A percentile compares a stretch with the other conserved stretches of the same genome.
These are phyloP conservation scores for Aphrophora alni DNA, from an alignment of 2,888 invertebrate genomes.

Conservation along the genomic window DNA sequence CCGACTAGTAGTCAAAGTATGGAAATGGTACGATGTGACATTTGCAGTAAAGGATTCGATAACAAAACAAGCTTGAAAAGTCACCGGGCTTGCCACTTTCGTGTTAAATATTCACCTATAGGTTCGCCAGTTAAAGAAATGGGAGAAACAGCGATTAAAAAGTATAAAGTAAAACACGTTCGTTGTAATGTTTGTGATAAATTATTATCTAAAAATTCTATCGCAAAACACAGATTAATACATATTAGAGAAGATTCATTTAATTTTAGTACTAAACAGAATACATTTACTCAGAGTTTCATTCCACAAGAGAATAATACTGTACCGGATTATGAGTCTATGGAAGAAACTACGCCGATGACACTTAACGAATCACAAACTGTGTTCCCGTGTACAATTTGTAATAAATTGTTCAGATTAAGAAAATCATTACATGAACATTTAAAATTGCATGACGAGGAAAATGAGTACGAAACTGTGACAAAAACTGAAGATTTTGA, in stretches of 20 bases:
- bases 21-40: slow-evolving; percentile 13
- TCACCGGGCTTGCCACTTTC: slow-evolving; percentile 28
- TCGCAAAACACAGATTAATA: slow-evolving; percentile 37
- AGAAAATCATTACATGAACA: slow-evolving; percentile 33
- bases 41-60: slow-evolving; percentile 26
- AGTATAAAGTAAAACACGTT: slow-evolving; percentile 27
- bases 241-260: slow-evolving; percentile 18
- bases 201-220: slow-evolving; percentile 34
- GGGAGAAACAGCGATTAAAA: not conserved
- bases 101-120: slow-evolving; percentile 4
- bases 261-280: not conserved
- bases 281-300: not conserved
- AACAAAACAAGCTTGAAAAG: slow-evolving; percentile 19
- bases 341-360: not conserved
- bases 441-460: slow-evolving; percentile 26
- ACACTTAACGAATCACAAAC: not conserved
- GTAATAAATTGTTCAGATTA: slow-evolving; percentile 30
- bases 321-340: not conserved
- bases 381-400: slow-evolving; percentile 33
- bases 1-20: not conserved
- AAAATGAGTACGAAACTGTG: not conserved
- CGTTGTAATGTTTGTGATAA: slow-evolving; percentile 35
- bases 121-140: not conserved
- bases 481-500: not conserved
- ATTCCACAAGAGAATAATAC: not conserved